These are phyloP conservation scores for Stegodyphus mimosarum DNA, from an alignment of 1,140 invertebrate species.

Conservation along the genomic window DNA sequence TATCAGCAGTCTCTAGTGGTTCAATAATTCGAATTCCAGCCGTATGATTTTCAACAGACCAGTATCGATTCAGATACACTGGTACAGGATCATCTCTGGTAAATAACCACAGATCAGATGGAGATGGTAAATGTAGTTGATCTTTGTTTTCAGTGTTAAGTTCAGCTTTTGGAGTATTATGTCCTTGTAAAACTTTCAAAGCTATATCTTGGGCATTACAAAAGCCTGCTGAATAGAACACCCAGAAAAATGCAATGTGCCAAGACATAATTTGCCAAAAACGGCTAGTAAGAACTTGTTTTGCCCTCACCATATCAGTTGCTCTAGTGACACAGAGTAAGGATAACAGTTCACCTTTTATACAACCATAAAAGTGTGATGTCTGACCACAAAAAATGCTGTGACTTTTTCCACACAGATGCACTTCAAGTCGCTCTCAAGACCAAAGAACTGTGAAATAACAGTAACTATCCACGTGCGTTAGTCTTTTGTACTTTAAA, in stretches of 20 bases:
- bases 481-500: constrained; percentile 57
- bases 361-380: constrained; percentile 50
- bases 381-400: constrained; percentile 17
- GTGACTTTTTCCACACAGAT: constrained; percentile 32
- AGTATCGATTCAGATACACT: constrained; percentile 7
- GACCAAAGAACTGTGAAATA: constrained; percentile 57
- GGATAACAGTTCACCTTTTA: constrained; percentile 38
- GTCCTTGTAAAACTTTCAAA: too few relatives aligned
- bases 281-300: too few relatives aligned
- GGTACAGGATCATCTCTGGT: constrained; percentile 41
- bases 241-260: too few relatives aligned
- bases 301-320: too few relatives aligned
- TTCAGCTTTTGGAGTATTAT: too few relatives aligned
- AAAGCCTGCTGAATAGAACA: too few relatives aligned
- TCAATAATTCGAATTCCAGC: not conserved
- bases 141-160: too few relatives aligned
- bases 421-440: constrained; percentile 31
- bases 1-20: not conserved
- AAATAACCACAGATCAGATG: constrained; percentile 39
- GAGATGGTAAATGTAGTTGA: not conserved
- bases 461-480: constrained; percentile 35
- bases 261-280: too few relatives aligned
- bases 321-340: constrained; percentile 7
- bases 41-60: not conserved
- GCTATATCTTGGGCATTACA: too few relatives aligned